These are phyloP conservation scores for Ptychochromis oligacanthus DNA, from an alignment of 2,113 vertebrate species.

Conservation along the genomic window DNA sequence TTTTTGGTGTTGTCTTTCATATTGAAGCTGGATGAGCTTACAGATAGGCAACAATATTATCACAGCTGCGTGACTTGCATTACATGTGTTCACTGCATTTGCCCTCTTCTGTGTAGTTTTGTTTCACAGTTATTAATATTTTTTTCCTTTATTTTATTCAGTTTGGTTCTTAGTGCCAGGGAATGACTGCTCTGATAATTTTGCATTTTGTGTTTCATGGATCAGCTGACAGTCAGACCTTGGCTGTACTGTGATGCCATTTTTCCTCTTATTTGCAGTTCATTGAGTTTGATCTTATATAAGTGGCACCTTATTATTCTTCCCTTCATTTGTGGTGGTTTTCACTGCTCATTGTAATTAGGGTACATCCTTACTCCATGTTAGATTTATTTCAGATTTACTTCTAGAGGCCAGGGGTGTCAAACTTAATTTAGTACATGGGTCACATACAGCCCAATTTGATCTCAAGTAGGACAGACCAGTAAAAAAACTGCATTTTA, in stretches of 20 bases:
- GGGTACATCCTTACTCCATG: not conserved
- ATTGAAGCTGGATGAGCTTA: not conserved
- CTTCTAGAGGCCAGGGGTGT: not conserved
- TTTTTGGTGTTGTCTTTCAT: not conserved
- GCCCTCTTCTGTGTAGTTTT: not conserved
- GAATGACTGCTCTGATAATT: not conserved
- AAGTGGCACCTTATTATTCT: not conserved
- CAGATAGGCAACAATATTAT: not conserved
- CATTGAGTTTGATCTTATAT: not conserved
- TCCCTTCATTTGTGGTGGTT: not conserved
- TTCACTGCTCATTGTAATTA: not conserved
- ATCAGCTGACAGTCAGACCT: conserved; percentile 2
- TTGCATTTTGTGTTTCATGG: not conserved
- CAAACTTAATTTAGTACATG: not conserved
- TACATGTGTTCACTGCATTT: not conserved
- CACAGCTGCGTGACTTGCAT: conserved; percentile 5
- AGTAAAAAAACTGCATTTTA: too few relatives aligned
- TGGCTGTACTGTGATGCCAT: not conserved
- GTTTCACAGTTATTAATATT: not conserved
- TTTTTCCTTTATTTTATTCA: not conserved
- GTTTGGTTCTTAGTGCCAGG: not conserved
- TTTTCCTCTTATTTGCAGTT: not conserved
- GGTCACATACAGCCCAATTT: too few relatives aligned
- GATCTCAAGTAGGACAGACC: too few relatives aligned
- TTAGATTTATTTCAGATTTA: not conserved